These are phyloP conservation scores for Anguilla marmorata DNA, from an alignment of 2,797 vertebrate species.

Conservation along the genomic window DNA sequence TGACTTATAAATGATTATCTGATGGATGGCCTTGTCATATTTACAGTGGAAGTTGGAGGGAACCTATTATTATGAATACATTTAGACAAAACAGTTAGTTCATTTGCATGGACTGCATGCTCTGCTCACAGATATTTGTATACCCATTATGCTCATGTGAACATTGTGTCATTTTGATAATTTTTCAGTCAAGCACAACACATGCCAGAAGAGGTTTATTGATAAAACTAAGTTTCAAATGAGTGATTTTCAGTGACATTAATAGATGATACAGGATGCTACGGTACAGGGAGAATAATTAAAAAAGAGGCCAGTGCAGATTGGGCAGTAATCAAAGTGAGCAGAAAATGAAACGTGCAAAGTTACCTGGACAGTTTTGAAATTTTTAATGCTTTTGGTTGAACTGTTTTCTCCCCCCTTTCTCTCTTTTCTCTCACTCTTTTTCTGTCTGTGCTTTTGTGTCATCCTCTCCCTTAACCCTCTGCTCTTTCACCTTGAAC, in stretches of 20 bases:
- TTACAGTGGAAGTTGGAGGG: neutral
- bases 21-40: neutral
- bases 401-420: neutral
- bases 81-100: neutral
- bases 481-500: conserved; percentile 18
- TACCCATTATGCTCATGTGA: neutral
- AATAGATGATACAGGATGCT: neutral
- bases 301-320: neutral
- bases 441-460: too few species aligned
- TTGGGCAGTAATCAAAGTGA: neutral
- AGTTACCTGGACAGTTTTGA: neutral
- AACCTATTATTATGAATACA: neutral
- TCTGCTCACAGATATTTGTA: neutral
- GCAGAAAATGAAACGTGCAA: neutral
- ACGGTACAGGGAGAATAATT: neutral
- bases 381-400: neutral
- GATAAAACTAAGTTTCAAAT: too few species aligned
- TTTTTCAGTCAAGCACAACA: neutral
- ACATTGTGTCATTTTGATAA: neutral
- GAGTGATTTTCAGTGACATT: neutral
- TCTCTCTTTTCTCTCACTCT: too few species aligned
- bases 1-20: neutral
- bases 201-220: neutral
- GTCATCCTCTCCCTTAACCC: neutral
- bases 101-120: neutral